Evolutionary conservation across 2,888 invertebrate genomes (phyloP).

Genomic region (Zaprionus bogoriensis): DNA sequence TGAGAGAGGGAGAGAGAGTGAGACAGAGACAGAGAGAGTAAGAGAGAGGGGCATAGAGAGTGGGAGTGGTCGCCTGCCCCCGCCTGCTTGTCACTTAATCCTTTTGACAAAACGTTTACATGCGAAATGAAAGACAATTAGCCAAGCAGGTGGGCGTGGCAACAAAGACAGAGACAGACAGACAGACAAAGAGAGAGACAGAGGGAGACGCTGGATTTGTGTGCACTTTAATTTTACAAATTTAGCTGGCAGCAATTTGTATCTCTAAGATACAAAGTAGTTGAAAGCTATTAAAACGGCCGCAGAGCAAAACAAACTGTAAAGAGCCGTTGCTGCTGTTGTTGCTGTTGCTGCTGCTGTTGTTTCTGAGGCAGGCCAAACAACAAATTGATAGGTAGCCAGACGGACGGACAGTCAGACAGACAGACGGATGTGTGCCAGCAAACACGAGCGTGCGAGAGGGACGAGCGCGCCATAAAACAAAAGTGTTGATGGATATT

Average conservation of each 20-base stretch:
- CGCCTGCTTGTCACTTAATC: conserved; percentile 56
- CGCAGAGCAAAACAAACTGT: conserved; percentile 71
- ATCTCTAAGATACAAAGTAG: conserved; percentile 73
- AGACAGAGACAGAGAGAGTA: not conserved
- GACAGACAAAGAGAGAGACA: not conserved
- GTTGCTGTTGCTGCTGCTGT: conserved; percentile 13
- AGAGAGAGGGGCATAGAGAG: not conserved
- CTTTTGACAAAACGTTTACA: conserved; percentile 77
- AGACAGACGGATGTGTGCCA: conserved; percentile 67
- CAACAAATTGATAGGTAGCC: conserved; percentile 70
- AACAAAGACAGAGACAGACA: not conserved
- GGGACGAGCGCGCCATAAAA: conserved; percentile 59
- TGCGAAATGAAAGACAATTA: conserved; percentile 65
- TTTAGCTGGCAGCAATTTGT: conserved; percentile 59
- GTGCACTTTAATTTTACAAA: conserved; percentile 69
- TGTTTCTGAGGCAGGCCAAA: conserved; percentile 59
- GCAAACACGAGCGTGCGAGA: conserved; percentile 49
- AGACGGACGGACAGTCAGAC: conserved; percentile 26
- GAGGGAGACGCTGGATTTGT: conserved; percentile 29
- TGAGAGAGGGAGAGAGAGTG: not conserved
- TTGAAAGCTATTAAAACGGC: conserved; percentile 70
- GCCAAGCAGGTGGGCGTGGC: conserved; percentile 52
- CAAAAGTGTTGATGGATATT: conserved; percentile 79
- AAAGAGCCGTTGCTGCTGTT: conserved; percentile 40
- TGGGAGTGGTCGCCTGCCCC: not conserved